Evolutionary conservation across 53 echinoderm and acorn worm genomes (phyloP), one percentile per base, ranked within the genome.

Genomic region (Actinopyga echinites): DNA sequence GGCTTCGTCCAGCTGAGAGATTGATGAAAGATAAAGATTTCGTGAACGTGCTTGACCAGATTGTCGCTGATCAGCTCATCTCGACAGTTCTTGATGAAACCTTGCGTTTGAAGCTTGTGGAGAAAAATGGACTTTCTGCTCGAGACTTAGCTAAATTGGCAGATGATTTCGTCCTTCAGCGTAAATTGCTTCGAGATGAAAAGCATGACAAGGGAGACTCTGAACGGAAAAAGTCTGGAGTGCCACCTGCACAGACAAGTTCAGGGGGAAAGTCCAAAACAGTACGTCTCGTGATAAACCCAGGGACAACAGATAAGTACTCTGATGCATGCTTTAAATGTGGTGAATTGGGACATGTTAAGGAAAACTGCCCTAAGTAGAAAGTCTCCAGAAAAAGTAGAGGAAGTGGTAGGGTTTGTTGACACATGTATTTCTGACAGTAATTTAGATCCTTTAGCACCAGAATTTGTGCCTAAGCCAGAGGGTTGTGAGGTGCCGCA

Each of bases 131-230:
- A 8, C 37, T 68, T 33, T 33, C 69, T 8, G 69, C 2, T 15
- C 32, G 69, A 6, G 69, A 69, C 3, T 38, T 69, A 6, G 40
- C 69, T 17, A 34, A 6, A 38, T 20, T 69, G 32, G 38, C 69
- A 69, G 69, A 69, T 38, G 69, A 38, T 69, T 69, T 35, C 36
- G 69, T 69, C 38, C 69, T 69, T 35, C 40, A 38, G 38, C 40
- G 69, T 20, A 37, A 69, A 38, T 37, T 69, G 2, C 69, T 69
- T 35, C 35, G 69, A 3, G 17, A 69, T 69, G 69, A n/a, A 37
- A 69, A 4, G n/a, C 69, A 69, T 0, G 69, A 69, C 34, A 69
- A 38, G 69, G 34, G 69, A n/a, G 69, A 69, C 23, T 34, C 37
- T 4, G 40, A 38, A 33, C 40, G 38, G 69, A 69, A 69, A 37